Base-by-base conservation (phyloP, 2,888 invertebrate genomes). In the Pachydiplax longipennis region DNA sequence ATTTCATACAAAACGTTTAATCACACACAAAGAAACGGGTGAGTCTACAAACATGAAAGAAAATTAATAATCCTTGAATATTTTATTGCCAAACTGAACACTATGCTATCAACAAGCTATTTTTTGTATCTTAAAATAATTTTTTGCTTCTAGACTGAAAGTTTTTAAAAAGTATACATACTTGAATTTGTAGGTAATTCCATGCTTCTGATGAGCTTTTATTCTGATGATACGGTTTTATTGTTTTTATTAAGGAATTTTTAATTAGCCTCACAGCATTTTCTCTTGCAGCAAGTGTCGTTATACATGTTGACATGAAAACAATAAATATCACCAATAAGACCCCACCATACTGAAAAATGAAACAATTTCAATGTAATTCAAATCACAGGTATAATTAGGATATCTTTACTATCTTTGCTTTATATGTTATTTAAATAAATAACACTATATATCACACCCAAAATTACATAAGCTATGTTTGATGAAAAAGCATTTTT, bases 321-420 rank as follows among this genome's bases (percentile, higher is more conserved):
- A 87, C 10, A 35, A 87, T n/a, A 65, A 87, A 87, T 22, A 87
- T 18, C 10, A 61, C 40, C 2, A 61, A n/a, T 25, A 87, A 61
- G 22, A 87, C n/a, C 2, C 1, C 35, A n/a, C 87, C 87, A 87
- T 87, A 87, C 87, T 87, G 87, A 6, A 53, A 83, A 83, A 53
- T 44, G 6, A 4, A 83, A 81, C 18, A 81, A 48, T 37, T n/a
- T 83, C n/a, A n/a, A 18, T 83, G 2, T 10, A 58, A 61, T 35
- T 25, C 6, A 58, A 18, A 22, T 44, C n/a, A 48, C 44, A 6
- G 10, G 0, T 44, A 8, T 44, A 1, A 10, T 0, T 10, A 6
- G 4, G 1, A 44, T 8, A 44, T 44, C 4, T 10, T 44, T 44
- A 10, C 44, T 8, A 10, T 8, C 4, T 8, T 8, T 10, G 8